Conservation (phyloP, 2,797 vertebrate genomes). For the Pogonophryne albipinna region DNA sequence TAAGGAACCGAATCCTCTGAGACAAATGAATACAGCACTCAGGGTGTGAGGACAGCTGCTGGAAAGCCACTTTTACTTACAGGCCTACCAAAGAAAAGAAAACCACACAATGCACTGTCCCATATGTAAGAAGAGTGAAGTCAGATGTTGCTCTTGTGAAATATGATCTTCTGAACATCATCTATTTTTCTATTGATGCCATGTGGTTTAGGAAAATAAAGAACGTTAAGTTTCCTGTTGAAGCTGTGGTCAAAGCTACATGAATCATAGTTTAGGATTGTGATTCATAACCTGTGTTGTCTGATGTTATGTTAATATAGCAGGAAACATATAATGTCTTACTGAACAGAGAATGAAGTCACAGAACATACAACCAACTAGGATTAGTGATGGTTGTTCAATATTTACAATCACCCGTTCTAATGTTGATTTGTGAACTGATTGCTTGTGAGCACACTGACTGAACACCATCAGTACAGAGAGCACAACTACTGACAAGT, state of each 20-base stretch:
- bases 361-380: no score
- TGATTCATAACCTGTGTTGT: neutral
- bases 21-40: constrained; percentile 59
- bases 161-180: constrained; percentile 38
- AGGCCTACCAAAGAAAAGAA: constrained; percentile 62
- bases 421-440: no score
- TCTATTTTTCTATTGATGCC: constrained; percentile 25
- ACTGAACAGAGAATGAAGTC: no score
- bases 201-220: constrained; percentile 22
- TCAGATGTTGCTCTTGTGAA: constrained; percentile 53
- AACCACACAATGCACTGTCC: constrained; percentile 57
- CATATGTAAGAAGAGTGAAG: constrained; percentile 33
- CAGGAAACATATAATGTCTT: no score
- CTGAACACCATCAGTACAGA: neutral
- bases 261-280: neutral
- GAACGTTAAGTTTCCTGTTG: neutral
- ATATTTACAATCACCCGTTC: no score
- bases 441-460: no score
- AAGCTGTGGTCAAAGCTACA: neutral
- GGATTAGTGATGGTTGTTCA: no score
- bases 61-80: constrained; percentile 47
- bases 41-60: constrained; percentile 67
- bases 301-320: no score
- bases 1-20: constrained; percentile 59
- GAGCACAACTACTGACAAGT: neutral